Conservation (phyloP, 2,797 vertebrate species). For the Adelosebastes latens region DNA sequence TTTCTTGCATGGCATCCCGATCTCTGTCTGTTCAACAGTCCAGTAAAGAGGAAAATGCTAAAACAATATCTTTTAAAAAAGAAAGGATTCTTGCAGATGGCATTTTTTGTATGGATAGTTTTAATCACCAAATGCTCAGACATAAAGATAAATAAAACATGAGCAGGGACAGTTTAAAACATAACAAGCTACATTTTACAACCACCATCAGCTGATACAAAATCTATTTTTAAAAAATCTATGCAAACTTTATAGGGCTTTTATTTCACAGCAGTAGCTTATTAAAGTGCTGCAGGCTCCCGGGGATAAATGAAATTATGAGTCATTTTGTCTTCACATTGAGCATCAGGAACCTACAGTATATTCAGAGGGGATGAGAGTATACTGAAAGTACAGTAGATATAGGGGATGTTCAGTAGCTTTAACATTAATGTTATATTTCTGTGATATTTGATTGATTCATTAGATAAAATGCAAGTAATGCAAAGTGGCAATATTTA, state of each 20-base stretch:
- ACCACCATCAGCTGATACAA: not conserved
- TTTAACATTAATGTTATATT: not conserved
- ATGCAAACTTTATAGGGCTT: not conserved
- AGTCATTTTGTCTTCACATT: slow-evolving; percentile 23
- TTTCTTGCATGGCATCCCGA: not conserved
- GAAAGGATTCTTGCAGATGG: not conserved
- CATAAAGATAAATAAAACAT: not conserved
- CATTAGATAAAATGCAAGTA: not conserved
- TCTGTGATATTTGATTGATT: slow-evolving; percentile 7
- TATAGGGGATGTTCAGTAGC: not conserved
- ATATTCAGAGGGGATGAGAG: not conserved
- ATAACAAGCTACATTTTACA: not conserved
- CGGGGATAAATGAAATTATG: slow-evolving; percentile 25
- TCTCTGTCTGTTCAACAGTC: not conserved
- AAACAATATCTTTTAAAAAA: not conserved
- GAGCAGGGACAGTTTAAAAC: not conserved
- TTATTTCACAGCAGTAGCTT: slow-evolving; percentile 14
- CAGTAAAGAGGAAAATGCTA: not conserved
- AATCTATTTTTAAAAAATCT: not conserved
- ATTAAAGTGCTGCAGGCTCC: slow-evolving; percentile 23
- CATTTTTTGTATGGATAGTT: not conserved
- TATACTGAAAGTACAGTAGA: not conserved
- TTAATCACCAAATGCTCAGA: not conserved
- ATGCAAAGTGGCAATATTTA: not conserved
- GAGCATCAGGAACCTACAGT: slow-evolving; percentile 4